A percentile compares a stretch with the other conserved stretches of the same genome.
phyloP scores from a whole-genome alignment of 2,888 invertebrate species.

The Nezara viridula region DNA sequence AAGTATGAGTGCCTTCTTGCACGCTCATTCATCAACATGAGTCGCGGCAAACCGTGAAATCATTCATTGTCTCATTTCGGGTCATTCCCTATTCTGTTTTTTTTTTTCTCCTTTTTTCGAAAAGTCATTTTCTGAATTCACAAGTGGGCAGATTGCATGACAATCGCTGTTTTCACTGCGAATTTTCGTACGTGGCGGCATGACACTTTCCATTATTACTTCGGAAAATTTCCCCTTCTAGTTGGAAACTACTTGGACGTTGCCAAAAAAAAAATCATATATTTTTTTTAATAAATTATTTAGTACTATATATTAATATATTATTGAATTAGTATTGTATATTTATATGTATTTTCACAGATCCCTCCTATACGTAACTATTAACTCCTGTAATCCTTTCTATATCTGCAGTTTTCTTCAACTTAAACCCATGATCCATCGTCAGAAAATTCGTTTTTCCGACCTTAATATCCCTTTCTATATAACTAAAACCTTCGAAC shows the following conservation, averaged over 20 bases:
- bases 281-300: too few species aligned
- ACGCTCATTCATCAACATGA: slow-evolving; percentile 4
- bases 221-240: not conserved
- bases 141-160: slow-evolving; percentile 4
- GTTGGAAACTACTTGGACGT: not conserved
- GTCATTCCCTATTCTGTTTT: slow-evolving; percentile 6
- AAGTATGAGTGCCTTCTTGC: not conserved
- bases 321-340: too few species aligned
- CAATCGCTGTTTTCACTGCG: slow-evolving; percentile 20
- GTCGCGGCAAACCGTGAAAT: slow-evolving; percentile 8
- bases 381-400: too few species aligned
- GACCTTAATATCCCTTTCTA: too few species aligned
- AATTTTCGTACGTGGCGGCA: not conserved
- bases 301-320: too few species aligned
- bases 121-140: slow-evolving; percentile 9
- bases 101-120: not conserved
- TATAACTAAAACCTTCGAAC: too few species aligned
- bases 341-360: too few species aligned
- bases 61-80: slow-evolving; percentile 40
- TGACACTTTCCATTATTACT: not conserved
- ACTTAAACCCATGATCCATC: too few species aligned
- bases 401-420: too few species aligned
- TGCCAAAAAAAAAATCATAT: too few species aligned
- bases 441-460: too few species aligned
- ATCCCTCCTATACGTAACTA: too few species aligned